Conservation (phyloP, 2,113 vertebrate genomes). For the Hippocampus comes region DNA sequence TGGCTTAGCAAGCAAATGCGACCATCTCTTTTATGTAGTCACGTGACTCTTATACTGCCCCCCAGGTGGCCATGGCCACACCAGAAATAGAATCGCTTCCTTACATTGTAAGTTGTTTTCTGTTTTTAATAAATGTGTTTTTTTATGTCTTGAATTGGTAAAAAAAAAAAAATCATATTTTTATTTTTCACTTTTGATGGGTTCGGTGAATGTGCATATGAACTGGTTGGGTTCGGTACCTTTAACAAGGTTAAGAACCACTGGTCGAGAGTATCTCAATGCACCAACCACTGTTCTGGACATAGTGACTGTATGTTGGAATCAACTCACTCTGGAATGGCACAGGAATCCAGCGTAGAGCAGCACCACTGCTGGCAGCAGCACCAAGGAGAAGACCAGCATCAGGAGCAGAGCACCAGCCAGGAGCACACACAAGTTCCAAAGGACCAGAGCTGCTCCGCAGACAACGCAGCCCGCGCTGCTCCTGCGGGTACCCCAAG, state of each 20-base stretch:
- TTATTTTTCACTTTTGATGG: too few species aligned
- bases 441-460: conserved; percentile 73
- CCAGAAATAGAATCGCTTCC: too few species aligned
- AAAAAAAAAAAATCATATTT: too few species aligned
- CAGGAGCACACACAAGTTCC: conserved; percentile 74
- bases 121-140: too few species aligned
- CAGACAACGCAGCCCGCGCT: conserved; percentile 79
- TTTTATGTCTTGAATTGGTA: too few species aligned
- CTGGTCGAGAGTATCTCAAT: background rate
- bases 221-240: too few species aligned
- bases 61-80: too few species aligned
- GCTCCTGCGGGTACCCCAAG: conserved; percentile 72
- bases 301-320: background rate
- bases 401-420: conserved; percentile 71
- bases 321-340: conserved; percentile 79
- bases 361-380: conserved; percentile 79
- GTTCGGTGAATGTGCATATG: background rate
- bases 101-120: too few species aligned
- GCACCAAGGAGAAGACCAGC: conserved; percentile 71
- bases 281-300: background rate
- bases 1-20: too few species aligned
- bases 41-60: too few species aligned
- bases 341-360: conserved; percentile 83
- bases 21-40: too few species aligned
- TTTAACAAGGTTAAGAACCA: background rate